Conservation (phyloP, 2,797 vertebrate genomes). For the Melanitta fusca region DNA sequence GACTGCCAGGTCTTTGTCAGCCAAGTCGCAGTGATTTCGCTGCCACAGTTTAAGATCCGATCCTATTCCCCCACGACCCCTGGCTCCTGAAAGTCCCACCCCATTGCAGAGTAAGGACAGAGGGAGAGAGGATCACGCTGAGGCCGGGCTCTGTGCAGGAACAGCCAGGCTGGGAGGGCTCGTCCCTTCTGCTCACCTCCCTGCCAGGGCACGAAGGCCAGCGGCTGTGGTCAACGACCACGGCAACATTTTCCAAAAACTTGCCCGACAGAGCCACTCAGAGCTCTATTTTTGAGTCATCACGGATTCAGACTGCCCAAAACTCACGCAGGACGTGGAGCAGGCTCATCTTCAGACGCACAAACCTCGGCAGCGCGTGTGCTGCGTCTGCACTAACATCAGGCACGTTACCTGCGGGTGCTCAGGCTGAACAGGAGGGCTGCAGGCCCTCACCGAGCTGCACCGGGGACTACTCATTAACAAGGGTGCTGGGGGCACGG, state of each 20-base stretch:
- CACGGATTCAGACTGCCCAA: background rate
- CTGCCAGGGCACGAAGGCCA: background rate
- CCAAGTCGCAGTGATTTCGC: background rate
- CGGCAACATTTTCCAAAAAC: background rate
- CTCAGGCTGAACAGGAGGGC: background rate
- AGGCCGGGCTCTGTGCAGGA: accelerated
- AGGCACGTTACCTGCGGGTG: accelerated
- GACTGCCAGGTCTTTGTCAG: background rate
- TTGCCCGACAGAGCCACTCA: background rate
- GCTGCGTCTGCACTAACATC: background rate
- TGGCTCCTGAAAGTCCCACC: background rate
- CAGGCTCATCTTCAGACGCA: background rate
- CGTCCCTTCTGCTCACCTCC: background rate
- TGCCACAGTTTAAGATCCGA: background rate
- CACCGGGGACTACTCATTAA: background rate
- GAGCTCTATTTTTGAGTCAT: background rate
- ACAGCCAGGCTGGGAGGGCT: accelerated
- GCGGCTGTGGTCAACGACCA: background rate
- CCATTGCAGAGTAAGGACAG: background rate
- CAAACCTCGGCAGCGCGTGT: accelerated
- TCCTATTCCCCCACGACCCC: background rate
- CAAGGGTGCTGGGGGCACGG: accelerated
- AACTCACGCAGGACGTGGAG: background rate
- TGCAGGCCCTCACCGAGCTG: background rate
- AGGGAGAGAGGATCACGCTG: background rate